Base-by-base conservation (phyloP, 2,113 vertebrate genomes). In the Thamnaconus septentrionalis region DNA sequence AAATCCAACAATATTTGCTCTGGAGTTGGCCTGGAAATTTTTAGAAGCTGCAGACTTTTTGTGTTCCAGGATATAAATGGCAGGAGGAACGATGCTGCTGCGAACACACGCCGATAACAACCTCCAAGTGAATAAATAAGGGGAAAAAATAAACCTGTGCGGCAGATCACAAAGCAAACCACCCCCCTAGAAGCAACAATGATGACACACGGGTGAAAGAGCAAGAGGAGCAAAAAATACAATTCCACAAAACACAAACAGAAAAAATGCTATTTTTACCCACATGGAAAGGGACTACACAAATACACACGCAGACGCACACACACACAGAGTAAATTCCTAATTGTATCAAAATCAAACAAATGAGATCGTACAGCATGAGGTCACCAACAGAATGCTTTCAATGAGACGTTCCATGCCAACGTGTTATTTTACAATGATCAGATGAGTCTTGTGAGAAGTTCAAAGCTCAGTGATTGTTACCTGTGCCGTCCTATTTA, bases 351-450 rank as follows among this genome's bases (percentile, higher is more conserved):
- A 53, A 49, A 49, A 53, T 40, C 44, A 69, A 75, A 56, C 48
- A 66, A 56, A 70, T 59, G 41, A 66, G 58, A 69, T 59, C 60
- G 57, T 40, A 59, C 69, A 67, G 40, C 69, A 84, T 59, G 54
- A 70, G 10, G 63, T 56, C 50, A 63, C 58, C 47, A 43, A 64
- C 42, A 83, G 54, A 69, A 68, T 53, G 64, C 5, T 12, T 55
- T 78, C 50, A 71, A 79, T 61, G 64, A 77, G 79, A 83, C 54
- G 81, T 91, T 91, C 90, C 90, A 91, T 92, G 91, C 91, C 89
- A 90, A 91, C 55, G 85, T 90, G 88, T 92, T 91, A 89, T 87
- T 92, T 91, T 88, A 90, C 88, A 88, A 73, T 71, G 74, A 75
- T 61, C 64, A 75, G 39, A 79, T 63, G 59, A 66, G 65, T 31